phyloP scores from a whole-genome alignment of 1,140 invertebrate species.

The Lerema accius region DNA sequence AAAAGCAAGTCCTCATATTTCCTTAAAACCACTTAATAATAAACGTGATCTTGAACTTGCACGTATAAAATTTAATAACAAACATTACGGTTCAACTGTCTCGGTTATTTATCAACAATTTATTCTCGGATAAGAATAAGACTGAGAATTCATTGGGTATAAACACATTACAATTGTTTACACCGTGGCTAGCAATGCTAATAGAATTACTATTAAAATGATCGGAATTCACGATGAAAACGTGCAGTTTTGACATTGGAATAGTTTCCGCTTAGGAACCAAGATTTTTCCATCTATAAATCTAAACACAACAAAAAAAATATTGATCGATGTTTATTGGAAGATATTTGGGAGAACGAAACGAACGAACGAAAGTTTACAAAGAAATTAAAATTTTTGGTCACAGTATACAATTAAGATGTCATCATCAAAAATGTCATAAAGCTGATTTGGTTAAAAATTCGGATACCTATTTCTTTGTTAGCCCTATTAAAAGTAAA shows the following conservation, averaged over 20 bases:
- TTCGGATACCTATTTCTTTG: no score
- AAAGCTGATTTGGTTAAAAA: no score
- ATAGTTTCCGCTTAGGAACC: slow-evolving; percentile 27
- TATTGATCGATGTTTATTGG: no score
- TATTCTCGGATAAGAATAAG: slow-evolving; percentile 38
- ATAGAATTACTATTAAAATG: slow-evolving; percentile 32
- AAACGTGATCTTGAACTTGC: slow-evolving; percentile 24
- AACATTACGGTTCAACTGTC: slow-evolving; percentile 21
- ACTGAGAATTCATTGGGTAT: slow-evolving; percentile 35
- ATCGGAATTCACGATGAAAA: slow-evolving; percentile 33
- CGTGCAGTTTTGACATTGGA: slow-evolving; percentile 30
- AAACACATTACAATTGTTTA: slow-evolving; percentile 42
- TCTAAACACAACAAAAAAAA: no score
- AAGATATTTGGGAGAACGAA: no score
- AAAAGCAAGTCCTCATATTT: no score
- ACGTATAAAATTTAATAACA: slow-evolving; percentile 10
- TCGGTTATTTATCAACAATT: slow-evolving; percentile 31
- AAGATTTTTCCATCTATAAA: no score
- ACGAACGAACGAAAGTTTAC: no score
- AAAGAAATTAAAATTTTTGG: no score
- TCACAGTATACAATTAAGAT: no score
- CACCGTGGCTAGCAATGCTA: slow-evolving; percentile 16
- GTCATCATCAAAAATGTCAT: no score
- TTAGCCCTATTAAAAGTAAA: no score
- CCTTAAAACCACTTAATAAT: neutral